A percentile compares a stretch with the other conserved stretches of the same genome.
These are phyloP conservation scores for Epistrophe grossulariae DNA, from an alignment of 2,888 invertebrate species.

Conservation along the genomic window DNA sequence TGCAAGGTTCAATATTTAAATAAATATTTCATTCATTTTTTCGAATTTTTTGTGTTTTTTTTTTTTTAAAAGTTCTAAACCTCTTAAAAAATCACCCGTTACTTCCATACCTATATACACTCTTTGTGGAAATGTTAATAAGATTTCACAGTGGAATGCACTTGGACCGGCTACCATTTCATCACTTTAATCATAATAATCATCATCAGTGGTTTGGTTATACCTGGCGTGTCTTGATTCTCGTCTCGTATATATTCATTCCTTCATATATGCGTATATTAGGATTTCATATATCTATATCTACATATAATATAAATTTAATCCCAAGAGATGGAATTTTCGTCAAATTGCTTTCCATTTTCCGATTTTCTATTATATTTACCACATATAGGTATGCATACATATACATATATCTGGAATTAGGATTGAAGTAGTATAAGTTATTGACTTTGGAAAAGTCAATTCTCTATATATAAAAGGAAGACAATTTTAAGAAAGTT, in stretches of 20 bases:
- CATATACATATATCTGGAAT: not conserved
- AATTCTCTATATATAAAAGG: not conserved
- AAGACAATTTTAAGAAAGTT: constrained; percentile 11
- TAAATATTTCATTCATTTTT: no score
- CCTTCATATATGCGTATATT: constrained; percentile 16
- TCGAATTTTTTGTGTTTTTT: no score
- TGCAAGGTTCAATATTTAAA: no score
- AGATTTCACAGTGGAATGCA: constrained; percentile 61
- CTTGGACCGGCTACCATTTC: constrained; percentile 32
- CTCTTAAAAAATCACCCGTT: no score
- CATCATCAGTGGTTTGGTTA: constrained; percentile 4
- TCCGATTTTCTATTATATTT: constrained; percentile 3
- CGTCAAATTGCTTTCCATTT: constrained; percentile 41
- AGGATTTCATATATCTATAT: not conserved
- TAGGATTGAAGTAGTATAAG: constrained; percentile 5
- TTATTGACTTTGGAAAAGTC: constrained; percentile 10
- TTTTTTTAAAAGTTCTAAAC: no score
- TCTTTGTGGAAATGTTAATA: constrained; percentile 47
- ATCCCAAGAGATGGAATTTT: constrained; percentile 26
- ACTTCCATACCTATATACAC: no score
- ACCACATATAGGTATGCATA: not conserved
- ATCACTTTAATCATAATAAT: constrained; percentile 35
- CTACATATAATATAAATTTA: not conserved
- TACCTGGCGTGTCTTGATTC: not conserved
- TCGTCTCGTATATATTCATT: not conserved